Base-by-base conservation (phyloP, 2,797 vertebrate species). In the Crossoptilon crossoptilon region DNA sequence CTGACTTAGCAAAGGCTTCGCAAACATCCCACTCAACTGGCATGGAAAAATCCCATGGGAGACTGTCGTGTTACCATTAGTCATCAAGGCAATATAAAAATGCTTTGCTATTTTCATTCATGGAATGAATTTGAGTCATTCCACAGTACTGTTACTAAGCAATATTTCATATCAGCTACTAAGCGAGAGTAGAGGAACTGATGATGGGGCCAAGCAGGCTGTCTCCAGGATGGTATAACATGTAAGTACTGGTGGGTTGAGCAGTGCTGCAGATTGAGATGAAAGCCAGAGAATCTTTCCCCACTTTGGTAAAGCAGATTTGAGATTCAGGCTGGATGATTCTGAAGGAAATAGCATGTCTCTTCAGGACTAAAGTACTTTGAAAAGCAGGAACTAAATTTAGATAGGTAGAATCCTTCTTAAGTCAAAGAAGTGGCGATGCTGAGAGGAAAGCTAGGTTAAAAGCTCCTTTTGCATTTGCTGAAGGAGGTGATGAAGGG, bases 1-100 rank as follows among this genome's bases (percentile, higher is more conserved):
- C 0, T 92, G 93, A 90, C 84, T 95, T 71, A 76, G 92, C 93
- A 91, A 71, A 87, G 72, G 72, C 91, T 95, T 86, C 55, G 46
- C 85, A 66, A 75, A 69, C 90, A 86, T 43, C 44, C 66, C 27
- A 3, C 79, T 87, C 84, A 66, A 49, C 80, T 75, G 44, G 74
- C 51, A 35, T 88, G 81, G 75, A 74, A 90, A 87, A 93, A 87
- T 88, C 90, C 74, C 92, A 63, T 43, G 71, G 81, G 91, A 90
- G 85, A 53, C 71, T 77, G 62, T 69, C 60, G 53, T 48, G 58
- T 90, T 95, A 63, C 14, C 69, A 44, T 92, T 88, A 91, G 62
- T 93, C 85, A 96, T 90, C 83, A 39, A 91, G 75, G 90, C 92
- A 87, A 67, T 83, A 69, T 69, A 48, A 67, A 70, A 93, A 33